Percentiles rank a stretch among this genome's conserved stretches.
phyloP scores from a whole-genome alignment of 2,888 invertebrate species.

The Troides oblongomaculatus region DNA sequence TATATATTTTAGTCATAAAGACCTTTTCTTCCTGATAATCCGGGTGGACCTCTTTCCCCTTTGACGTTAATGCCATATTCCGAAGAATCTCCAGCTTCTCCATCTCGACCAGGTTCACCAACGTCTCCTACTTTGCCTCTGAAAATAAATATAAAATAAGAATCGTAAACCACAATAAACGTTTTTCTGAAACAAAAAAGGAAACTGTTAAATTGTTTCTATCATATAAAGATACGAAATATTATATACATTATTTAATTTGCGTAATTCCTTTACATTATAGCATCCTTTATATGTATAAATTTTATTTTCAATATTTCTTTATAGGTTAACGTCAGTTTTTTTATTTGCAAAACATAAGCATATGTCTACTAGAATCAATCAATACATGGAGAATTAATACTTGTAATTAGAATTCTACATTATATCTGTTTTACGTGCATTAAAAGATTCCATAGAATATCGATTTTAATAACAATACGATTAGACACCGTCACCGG shows the following conservation, averaged over 20 bases:
- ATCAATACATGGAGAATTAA: no score
- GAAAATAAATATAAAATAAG: slow-evolving; percentile 27
- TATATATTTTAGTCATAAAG: slow-evolving; percentile 21
- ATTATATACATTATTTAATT: neutral
- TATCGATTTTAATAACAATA: no score
- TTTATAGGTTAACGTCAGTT: no score
- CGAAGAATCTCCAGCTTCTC: slow-evolving; percentile 61
- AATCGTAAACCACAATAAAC: neutral
- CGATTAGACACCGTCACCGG: no score
- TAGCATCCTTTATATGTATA: no score
- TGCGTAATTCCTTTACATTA: neutral
- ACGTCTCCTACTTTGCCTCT: slow-evolving; percentile 66
- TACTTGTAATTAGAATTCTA: no score
- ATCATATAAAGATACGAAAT: neutral
- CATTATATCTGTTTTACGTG: no score
- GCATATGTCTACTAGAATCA: neutral
- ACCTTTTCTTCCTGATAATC: slow-evolving; percentile 63
- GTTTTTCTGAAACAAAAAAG: no score
- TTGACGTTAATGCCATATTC: slow-evolving; percentile 52
- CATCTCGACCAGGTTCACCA: slow-evolving; percentile 67
- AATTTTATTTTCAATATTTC: no score
- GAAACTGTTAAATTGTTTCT: neutral
- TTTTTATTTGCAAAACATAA: no score
- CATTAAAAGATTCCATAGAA: no score
- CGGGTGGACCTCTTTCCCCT: slow-evolving; percentile 79